Evolutionary conservation across 1,140 invertebrate species (phyloP).

Genomic region (Samia ricini): DNA sequence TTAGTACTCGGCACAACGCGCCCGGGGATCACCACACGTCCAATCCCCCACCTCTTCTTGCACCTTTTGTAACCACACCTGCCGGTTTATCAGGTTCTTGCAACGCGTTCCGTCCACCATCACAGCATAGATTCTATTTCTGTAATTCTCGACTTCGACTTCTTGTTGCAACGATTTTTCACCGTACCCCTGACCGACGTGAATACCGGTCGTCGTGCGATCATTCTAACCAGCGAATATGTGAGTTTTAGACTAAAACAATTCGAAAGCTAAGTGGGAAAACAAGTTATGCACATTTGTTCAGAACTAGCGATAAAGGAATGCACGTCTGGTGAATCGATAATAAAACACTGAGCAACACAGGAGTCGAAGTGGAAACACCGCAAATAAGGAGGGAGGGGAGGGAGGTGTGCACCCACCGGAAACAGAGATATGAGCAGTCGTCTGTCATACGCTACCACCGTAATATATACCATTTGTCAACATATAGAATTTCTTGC

Average conservation of each 20-base stretch:
- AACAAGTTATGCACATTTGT: too few relatives aligned
- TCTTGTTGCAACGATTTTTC: slow-evolving; percentile 8
- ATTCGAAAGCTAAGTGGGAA: too few relatives aligned
- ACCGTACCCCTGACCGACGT: not conserved
- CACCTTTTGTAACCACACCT: slow-evolving; percentile 57
- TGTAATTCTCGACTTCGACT: slow-evolving; percentile 19
- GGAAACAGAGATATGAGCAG: slow-evolving; percentile 51
- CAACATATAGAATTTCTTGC: not conserved
- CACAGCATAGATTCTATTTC: slow-evolving; percentile 61
- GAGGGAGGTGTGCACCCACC: slow-evolving; percentile 37
- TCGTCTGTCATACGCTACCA: slow-evolving; percentile 38
- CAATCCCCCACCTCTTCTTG: slow-evolving; percentile 36
- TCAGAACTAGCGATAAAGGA: too few relatives aligned
- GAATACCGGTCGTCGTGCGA: not conserved
- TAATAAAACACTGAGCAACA: not conserved
- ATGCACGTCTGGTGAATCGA: not conserved
- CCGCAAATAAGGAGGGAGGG: slow-evolving; percentile 38
- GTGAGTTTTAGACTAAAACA: not conserved
- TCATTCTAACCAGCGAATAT: too few relatives aligned
- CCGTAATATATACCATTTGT: slow-evolving; percentile 33
- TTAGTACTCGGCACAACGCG: slow-evolving; percentile 4
- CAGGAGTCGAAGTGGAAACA: slow-evolving; percentile 16
- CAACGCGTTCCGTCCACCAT: slow-evolving; percentile 48
- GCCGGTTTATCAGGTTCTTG: slow-evolving; percentile 62
- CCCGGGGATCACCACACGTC: slow-evolving; percentile 18